Percentiles rank a stretch among this genome's conserved stretches.
Conservation (phyloP, 2,113 vertebrate genomes). For the Geococcyx californianus region DNA sequence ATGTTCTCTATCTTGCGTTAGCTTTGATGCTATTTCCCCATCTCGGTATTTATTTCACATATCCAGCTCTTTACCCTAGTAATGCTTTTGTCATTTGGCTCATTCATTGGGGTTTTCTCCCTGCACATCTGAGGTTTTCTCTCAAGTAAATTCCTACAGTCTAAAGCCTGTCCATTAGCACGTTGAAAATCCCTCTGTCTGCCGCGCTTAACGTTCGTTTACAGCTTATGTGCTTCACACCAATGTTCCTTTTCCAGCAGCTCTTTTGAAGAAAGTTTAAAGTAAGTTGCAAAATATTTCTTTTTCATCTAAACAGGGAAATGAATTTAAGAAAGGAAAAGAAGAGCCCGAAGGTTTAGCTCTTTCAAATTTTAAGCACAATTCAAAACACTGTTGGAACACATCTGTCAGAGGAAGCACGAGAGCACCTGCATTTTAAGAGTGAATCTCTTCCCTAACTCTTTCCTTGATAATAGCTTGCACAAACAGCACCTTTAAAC, state of each 20-base stretch:
- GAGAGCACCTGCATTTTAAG: conserved; percentile 76
- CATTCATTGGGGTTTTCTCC: background rate
- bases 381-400: conserved; percentile 75
- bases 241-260: conserved; percentile 73
- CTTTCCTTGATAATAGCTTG: conserved; percentile 74
- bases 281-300: conserved; percentile 82
- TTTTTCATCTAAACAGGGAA: conserved; percentile 83
- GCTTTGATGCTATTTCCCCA: background rate
- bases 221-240: conserved; percentile 71
- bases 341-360: conserved; percentile 77
- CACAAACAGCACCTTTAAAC: conserved; percentile 76
- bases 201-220: conserved; percentile 54
- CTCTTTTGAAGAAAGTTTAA: conserved; percentile 82
- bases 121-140: background rate
- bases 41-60: background rate
- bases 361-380: conserved; percentile 80
- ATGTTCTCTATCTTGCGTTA: background rate
- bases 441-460: conserved; percentile 56
- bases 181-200: conserved; percentile 64
- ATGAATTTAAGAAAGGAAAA: conserved; percentile 77
- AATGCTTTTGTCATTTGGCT: conserved; percentile 24
- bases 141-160: conserved; percentile 59
- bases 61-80: background rate
- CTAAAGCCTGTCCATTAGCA: conserved; percentile 72
- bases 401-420: conserved; percentile 72